phyloP scores from a whole-genome alignment of 53 echinoderm and acorn worm genomes.

The Mesocentrotus franciscanus region DNA sequence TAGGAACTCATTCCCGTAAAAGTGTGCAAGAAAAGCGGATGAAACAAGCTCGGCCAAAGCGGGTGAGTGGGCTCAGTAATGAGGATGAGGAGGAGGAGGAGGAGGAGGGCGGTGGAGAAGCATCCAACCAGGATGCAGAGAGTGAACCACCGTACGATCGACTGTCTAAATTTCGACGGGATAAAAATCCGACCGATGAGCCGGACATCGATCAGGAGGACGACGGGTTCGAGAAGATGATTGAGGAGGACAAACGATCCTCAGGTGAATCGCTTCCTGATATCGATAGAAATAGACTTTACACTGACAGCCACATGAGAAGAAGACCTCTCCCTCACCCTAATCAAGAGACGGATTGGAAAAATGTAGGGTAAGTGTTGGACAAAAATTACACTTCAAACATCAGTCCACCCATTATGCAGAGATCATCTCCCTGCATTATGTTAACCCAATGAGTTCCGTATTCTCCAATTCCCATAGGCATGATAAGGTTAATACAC shows the following conservation, averaged over 20 bases:
- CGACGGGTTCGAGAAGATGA: not conserved
- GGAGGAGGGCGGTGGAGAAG: not conserved
- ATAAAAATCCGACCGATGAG: not conserved
- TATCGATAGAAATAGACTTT: constrained; percentile 9
- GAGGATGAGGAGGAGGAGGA: not conserved
- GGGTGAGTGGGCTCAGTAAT: not conserved
- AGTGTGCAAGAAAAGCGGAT: not conserved
- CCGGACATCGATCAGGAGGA: not conserved
- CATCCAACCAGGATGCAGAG: constrained; percentile 9
- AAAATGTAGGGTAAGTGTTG: constrained; percentile 50
- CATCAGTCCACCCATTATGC: too few relatives aligned
- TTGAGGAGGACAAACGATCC: not conserved
- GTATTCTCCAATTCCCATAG: too few relatives aligned
- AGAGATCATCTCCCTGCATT: too few relatives aligned
- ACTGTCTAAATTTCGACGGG: constrained; percentile 9
- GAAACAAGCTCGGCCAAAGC: not conserved
- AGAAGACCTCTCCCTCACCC: constrained; percentile 58
- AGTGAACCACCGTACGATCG: constrained; percentile 60
- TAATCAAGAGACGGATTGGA: constrained; percentile 59
- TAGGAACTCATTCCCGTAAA: not conserved
- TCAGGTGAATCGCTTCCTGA: not conserved
- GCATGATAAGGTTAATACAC: too few relatives aligned
- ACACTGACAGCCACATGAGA: not conserved
- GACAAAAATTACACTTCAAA: too few relatives aligned
- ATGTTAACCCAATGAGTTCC: too few relatives aligned